Evolutionary conservation across 2,113 vertebrate species (phyloP).

Genomic region (Mormoops blainvillei): DNA sequence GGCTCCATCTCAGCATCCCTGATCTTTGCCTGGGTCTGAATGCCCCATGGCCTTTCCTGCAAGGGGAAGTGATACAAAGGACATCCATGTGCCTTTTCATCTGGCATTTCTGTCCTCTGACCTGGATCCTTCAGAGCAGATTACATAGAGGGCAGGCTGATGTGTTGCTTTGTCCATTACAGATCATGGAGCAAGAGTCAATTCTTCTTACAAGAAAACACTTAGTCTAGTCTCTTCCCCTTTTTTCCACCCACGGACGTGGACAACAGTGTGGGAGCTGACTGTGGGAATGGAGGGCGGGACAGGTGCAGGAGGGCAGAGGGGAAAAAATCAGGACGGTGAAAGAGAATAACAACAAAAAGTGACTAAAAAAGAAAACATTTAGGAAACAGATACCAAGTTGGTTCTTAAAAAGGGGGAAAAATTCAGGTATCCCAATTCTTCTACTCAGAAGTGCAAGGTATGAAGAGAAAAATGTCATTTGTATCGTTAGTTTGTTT

Average conservation of each 20-base stretch:
- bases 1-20: not conserved
- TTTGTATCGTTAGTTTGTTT: not conserved
- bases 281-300: too few species aligned
- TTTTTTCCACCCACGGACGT: too few species aligned
- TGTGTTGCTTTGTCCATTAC: not conserved
- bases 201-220: not conserved
- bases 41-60: not conserved
- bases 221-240: too few species aligned
- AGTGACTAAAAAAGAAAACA: not conserved
- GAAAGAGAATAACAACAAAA: too few species aligned
- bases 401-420: not conserved
- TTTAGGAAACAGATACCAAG: not conserved
- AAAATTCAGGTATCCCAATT: not conserved
- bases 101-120: not conserved
- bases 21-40: not conserved
- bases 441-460: not conserved
- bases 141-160: not conserved
- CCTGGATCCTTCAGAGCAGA: not conserved
- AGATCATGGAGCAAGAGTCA: not conserved
- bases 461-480: not conserved
- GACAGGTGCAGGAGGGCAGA: too few species aligned
- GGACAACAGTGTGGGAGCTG: too few species aligned
- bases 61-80: not conserved
- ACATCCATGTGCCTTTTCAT: fast-evolving
- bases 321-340: too few species aligned